Base-by-base conservation (phyloP, 1,140 invertebrate species). In the Drosophila subobscura region DNA sequence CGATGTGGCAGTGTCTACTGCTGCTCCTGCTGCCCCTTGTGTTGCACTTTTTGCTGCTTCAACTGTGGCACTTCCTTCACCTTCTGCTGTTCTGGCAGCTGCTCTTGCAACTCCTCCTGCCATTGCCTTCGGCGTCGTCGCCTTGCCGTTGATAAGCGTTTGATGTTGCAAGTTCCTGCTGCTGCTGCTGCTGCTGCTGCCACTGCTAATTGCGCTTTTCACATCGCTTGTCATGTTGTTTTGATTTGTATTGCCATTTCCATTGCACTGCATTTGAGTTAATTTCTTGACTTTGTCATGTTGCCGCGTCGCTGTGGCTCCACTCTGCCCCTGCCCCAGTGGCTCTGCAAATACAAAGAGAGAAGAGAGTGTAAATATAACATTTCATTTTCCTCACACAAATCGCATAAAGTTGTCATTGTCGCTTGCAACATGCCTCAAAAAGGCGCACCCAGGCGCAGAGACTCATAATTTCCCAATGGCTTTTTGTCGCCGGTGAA, bases 221-320 rank as follows among this genome's bases (percentile, higher is more conserved):
- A 88, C 83, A 88, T 86, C 84, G 75, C 83, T 80, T 88, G 83
- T 88, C 83, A 86, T 89, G 84, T 84, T 89, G 72, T 89, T 89
- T 89, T 89, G 84, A 89, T 89, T 89, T 78, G 80, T 84, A 90
- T 90, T 90, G 81, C 81, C 75, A 90, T 29, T 29, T 7, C 79
- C 76, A 90, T 90, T 90, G 88, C 81, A 77, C 71, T 76, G 76
- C 72, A 77, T 71, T 86, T 90, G 86, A 58, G 66, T 68, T 61
- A 90, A 81, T 72, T 84, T 85, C 66, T 86, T 80, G 77, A 50
- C 75, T 61, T 86, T 88, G 72, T 75, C 72, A 78, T 80, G 75
- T 71, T 64, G 71, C 77, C 65, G 76, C 79, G 55, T 50, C 58
- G 64, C 23, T 12, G 60, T 61, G 50, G 45, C 53, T 60, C 71